Evolutionary conservation across 2,113 vertebrate genomes (phyloP).

Genomic region (Sigmodon hispidus): DNA sequence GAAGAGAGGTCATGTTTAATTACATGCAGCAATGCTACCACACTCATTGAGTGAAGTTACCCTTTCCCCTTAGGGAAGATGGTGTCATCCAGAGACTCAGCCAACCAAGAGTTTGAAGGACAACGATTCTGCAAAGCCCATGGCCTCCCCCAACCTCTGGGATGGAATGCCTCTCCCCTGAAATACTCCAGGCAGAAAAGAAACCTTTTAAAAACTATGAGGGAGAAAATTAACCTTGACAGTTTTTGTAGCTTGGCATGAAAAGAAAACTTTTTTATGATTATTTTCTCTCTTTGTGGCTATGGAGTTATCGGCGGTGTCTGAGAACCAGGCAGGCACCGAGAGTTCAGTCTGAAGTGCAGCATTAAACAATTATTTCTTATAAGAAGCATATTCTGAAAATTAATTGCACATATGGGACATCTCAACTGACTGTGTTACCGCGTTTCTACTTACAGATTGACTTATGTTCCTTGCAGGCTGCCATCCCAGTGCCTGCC

Average conservation of each 20-base stretch:
- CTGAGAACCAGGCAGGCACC: not conserved
- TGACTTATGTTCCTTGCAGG: not conserved
- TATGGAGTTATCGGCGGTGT: not conserved
- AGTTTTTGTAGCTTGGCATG: slow-evolving; percentile 2
- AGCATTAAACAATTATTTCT: slow-evolving; percentile 54
- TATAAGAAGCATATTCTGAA: slow-evolving; percentile 62
- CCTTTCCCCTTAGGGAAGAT: slow-evolving; percentile 66
- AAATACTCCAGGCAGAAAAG: slow-evolving; percentile 57
- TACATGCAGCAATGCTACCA: slow-evolving; percentile 47
- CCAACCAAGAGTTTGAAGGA: slow-evolving; percentile 78
- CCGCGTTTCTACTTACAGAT: slow-evolving; percentile 30
- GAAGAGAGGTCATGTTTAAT: slow-evolving; percentile 52
- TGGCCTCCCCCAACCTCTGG: slow-evolving; percentile 63
- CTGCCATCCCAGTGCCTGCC: not conserved
- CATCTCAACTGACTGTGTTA: not conserved
- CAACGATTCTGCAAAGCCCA: slow-evolving; percentile 70
- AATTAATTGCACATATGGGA: slow-evolving; percentile 69
- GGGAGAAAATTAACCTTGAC: slow-evolving; percentile 8
- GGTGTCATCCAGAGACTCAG: slow-evolving; percentile 51
- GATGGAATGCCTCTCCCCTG: slow-evolving; percentile 52
- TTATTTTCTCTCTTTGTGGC: slow-evolving; percentile 41
- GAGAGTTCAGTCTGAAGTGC: slow-evolving; percentile 32
- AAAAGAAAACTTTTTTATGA: not conserved
- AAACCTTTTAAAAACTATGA: slow-evolving; percentile 51
- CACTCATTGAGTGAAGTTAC: slow-evolving; percentile 71